Percentiles rank a stretch among this genome's conserved stretches.
phyloP scores from a whole-genome alignment of 2,113 vertebrate species.

The Athene cunicularia region DNA sequence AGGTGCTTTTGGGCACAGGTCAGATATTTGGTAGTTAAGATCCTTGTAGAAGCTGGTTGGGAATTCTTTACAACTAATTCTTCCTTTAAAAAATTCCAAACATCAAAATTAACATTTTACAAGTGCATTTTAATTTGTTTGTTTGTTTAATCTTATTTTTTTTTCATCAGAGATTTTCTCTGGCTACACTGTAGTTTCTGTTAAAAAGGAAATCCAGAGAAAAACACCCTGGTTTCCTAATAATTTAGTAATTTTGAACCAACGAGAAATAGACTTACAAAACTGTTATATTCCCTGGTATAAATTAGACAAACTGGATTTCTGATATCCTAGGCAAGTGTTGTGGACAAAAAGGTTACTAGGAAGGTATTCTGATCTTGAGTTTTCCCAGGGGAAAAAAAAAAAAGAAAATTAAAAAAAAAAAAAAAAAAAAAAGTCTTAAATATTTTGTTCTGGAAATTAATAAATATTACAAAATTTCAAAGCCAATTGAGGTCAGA shows the following conservation, averaged over 20 bases:
- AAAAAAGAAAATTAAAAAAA: neutral
- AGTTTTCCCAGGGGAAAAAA: neutral
- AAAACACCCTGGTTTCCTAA: neutral
- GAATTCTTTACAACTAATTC: neutral
- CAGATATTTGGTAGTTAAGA: neutral
- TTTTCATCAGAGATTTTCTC: neutral
- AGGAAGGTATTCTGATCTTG: neutral
- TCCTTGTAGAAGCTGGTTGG: neutral
- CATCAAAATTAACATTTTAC: neutral
- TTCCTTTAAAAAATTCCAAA: neutral
- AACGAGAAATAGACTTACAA: neutral
- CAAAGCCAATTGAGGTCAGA: neutral
- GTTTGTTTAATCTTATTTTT: neutral
- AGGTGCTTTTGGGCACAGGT: neutral
- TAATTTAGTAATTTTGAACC: neutral
- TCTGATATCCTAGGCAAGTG: too few relatives aligned
- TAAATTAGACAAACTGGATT: neutral
- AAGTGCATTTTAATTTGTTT: neutral
- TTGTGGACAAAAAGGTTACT: neutral
- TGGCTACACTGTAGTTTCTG: neutral
- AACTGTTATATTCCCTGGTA: neutral
- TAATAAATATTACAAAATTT: neutral
- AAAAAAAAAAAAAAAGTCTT: neutral
- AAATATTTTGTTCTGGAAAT: neutral
- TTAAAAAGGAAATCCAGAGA: neutral